phyloP scores from a whole-genome alignment of 2,113 vertebrate genomes.

The Rhombomys opimus region DNA sequence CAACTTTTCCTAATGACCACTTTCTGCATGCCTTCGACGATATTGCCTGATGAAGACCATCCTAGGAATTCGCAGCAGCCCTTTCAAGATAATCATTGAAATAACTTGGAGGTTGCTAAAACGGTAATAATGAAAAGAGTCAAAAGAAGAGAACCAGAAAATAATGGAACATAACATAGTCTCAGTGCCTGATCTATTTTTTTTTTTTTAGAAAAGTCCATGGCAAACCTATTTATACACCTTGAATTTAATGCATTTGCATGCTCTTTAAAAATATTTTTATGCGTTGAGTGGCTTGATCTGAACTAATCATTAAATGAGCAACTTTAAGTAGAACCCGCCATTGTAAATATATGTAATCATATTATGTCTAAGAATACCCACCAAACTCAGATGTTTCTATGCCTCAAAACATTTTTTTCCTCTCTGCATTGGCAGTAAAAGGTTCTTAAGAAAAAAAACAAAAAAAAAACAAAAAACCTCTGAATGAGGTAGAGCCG shows the following conservation, averaged over 20 bases:
- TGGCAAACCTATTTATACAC: conserved; percentile 26
- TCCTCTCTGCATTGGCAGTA: background rate
- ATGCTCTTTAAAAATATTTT: background rate
- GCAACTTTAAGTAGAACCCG: background rate
- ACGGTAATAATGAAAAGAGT: conserved; percentile 58
- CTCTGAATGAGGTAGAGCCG: background rate
- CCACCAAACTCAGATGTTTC: conserved; percentile 25
- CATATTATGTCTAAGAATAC: conserved; percentile 37
- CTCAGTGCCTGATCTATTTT: conserved; percentile 1
- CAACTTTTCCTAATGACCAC: background rate
- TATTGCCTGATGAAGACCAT: conserved; percentile 31
- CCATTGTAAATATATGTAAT: conserved; percentile 5
- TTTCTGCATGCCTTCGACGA: conserved; percentile 18
- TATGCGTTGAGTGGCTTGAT: background rate
- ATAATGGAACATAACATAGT: conserved; percentile 38
- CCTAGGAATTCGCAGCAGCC: conserved; percentile 3
- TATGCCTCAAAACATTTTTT: background rate
- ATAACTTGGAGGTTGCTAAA: conserved; percentile 26
- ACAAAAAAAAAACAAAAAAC: too few relatives aligned
- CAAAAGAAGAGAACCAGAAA: conserved; percentile 2
- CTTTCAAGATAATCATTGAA: conserved; percentile 44
- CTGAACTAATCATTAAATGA: conserved; percentile 47
- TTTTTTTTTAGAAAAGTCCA: background rate
- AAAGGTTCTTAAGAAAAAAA: conserved; percentile 19
- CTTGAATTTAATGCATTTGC: conserved; percentile 31